Percentiles rank a stretch among this genome's conserved stretches.
These are phyloP conservation scores for Sinonovacula constricta DNA, from an alignment of 1,140 invertebrate genomes.

Conservation along the genomic window DNA sequence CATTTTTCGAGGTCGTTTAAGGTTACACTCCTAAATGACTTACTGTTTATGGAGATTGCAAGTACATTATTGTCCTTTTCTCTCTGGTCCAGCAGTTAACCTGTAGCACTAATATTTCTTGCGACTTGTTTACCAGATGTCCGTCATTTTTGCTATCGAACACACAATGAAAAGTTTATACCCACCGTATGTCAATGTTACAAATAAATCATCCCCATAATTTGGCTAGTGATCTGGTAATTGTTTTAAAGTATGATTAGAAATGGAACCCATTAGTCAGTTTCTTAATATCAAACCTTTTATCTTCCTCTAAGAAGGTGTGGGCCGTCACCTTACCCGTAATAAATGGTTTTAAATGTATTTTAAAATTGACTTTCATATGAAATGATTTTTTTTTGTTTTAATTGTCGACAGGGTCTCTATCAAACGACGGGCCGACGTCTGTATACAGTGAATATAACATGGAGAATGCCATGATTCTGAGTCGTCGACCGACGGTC, in stretches of 20 bases:
- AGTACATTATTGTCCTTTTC: too few species aligned
- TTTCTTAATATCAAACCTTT: neutral
- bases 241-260: neutral
- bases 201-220: too few species aligned
- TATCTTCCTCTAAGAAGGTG: neutral
- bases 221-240: neutral
- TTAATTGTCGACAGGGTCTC: slow-evolving; percentile 4
- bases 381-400: neutral
- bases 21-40: too few species aligned
- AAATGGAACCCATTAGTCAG: slow-evolving; percentile 1
- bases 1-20: too few species aligned
- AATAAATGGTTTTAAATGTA: neutral
- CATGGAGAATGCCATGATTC: slow-evolving; percentile 31
- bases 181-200: too few species aligned
- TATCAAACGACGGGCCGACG: slow-evolving; percentile 6
- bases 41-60: too few species aligned
- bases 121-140: too few species aligned
- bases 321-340: too few species aligned
- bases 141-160: too few species aligned
- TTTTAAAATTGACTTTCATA: neutral
- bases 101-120: too few species aligned
- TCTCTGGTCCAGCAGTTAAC: too few species aligned
- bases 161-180: too few species aligned
- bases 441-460: slow-evolving; percentile 44
- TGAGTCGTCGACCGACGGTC: neutral